Conservation (phyloP, 2,888 invertebrate species). For the Trissolcus brochymenae region DNA sequence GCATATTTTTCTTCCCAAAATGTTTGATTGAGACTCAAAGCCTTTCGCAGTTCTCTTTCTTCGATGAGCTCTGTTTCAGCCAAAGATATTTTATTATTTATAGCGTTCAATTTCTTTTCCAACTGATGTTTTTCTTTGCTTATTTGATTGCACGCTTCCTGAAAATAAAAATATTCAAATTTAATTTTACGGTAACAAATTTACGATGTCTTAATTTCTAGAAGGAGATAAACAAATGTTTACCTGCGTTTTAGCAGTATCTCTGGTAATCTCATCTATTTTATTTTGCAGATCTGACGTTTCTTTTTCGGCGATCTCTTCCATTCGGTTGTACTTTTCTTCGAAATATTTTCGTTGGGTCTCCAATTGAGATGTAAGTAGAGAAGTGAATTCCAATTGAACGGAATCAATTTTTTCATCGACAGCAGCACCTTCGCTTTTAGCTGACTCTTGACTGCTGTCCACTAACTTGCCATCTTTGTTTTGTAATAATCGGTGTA, state of each 20-base stretch:
- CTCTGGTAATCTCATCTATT: constrained; percentile 77
- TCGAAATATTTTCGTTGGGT: constrained; percentile 95
- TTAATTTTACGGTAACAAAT: background rate
- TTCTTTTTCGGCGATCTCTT: constrained; percentile 76
- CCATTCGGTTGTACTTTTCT: constrained; percentile 81
- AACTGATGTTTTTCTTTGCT: constrained; percentile 82
- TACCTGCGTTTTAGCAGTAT: constrained; percentile 74
- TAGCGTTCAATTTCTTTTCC: constrained; percentile 84
- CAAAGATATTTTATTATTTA: constrained; percentile 81
- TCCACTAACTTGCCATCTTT: constrained; percentile 98
- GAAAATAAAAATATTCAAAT: constrained; percentile 46
- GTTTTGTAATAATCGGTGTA: constrained; percentile 96
- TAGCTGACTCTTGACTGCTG: constrained; percentile 73
- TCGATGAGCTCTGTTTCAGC: constrained; percentile 86
- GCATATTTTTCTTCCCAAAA: constrained; percentile 82
- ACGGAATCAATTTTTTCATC: constrained; percentile 95
- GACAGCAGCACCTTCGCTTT: constrained; percentile 79
- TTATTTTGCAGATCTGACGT: constrained; percentile 79
- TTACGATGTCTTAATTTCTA: background rate
- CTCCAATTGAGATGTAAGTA: constrained; percentile 96
- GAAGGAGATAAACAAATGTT: background rate
- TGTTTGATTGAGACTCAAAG: constrained; percentile 85
- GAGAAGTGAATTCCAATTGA: constrained; percentile 96
- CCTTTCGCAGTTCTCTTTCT: constrained; percentile 89
- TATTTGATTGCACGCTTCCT: constrained; percentile 66